Evolutionary conservation across 2,113 vertebrate genomes (phyloP).

Genomic region (Microcebus tavaratra): DNA sequence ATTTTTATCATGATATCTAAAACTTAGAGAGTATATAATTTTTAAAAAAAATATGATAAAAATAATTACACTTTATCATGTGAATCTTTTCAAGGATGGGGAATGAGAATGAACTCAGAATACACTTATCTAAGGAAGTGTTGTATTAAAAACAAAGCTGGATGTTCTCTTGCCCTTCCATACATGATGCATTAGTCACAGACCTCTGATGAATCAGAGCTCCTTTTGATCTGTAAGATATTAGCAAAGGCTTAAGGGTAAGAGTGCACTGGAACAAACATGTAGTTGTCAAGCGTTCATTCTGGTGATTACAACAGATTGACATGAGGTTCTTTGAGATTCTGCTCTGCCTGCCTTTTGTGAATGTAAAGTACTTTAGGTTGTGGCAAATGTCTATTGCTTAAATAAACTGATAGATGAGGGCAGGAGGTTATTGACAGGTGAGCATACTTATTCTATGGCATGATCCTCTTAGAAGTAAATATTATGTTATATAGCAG

Average conservation of each 20-base stretch:
- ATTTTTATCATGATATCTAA: neutral
- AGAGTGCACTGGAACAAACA: conserved; percentile 38
- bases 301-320: conserved; percentile 40
- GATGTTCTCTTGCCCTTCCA: neutral
- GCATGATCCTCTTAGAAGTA: neutral
- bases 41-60: neutral
- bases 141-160: neutral
- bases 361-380: neutral
- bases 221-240: conserved; percentile 44
- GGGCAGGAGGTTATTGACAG: conserved; percentile 1
- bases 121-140: neutral
- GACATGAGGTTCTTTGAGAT: conserved; percentile 31
- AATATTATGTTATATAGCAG: neutral
- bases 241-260: conserved; percentile 24
- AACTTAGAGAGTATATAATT: neutral
- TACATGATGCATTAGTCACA: neutral
- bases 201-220: conserved; percentile 21
- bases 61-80: neutral
- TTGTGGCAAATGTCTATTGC: neutral
- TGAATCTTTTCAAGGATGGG: neutral
- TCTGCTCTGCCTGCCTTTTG: neutral
- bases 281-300: conserved; percentile 48
- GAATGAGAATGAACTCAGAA: neutral
- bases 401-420: conserved; percentile 19
- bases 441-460: neutral